phyloP scores from a whole-genome alignment of 2,888 invertebrate species.

The Napeogenes sylphis region DNA sequence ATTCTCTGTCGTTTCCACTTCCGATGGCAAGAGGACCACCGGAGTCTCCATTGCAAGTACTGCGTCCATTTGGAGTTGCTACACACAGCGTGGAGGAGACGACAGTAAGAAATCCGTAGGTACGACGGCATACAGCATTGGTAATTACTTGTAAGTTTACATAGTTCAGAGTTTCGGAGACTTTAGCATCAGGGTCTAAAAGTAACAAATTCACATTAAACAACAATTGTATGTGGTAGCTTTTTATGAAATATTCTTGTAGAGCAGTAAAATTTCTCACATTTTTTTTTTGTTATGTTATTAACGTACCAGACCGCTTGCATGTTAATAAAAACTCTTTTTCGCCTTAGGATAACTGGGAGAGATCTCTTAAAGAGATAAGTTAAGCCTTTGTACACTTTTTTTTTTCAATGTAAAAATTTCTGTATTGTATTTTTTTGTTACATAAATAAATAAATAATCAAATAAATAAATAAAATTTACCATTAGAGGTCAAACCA shows the following conservation, averaged over 20 bases:
- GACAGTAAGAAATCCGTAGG: conserved; percentile 44
- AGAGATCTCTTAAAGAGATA: too few relatives aligned
- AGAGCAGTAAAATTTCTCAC: neutral
- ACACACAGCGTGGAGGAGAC: conserved; percentile 48
- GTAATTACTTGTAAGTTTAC: conserved; percentile 44
- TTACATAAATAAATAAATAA: too few relatives aligned
- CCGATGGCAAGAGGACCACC: conserved; percentile 42
- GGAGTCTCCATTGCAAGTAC: conserved; percentile 55
- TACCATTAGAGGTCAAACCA: conserved; percentile 38
- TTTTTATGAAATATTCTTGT: neutral
- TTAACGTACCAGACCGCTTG: too few relatives aligned
- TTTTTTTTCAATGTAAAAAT: too few relatives aligned
- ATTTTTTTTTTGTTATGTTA: too few relatives aligned
- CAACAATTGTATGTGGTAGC: neutral
- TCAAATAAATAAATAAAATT: neutral
- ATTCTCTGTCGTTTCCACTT: conserved; percentile 13
- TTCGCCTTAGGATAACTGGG: too few relatives aligned
- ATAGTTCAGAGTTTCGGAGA: conserved; percentile 19
- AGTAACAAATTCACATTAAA: neutral
- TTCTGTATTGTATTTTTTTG: too few relatives aligned
- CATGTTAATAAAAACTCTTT: too few relatives aligned
- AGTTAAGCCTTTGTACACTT: too few relatives aligned
- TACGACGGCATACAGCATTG: conserved; percentile 47
- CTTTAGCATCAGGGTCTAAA: conserved; percentile 19
- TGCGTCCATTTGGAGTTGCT: conserved; percentile 42